A percentile compares a stretch with the other conserved stretches of the same genome.
Conservation (phyloP, 2,888 invertebrate genomes). For the Zaprionus obscuricornis region DNA sequence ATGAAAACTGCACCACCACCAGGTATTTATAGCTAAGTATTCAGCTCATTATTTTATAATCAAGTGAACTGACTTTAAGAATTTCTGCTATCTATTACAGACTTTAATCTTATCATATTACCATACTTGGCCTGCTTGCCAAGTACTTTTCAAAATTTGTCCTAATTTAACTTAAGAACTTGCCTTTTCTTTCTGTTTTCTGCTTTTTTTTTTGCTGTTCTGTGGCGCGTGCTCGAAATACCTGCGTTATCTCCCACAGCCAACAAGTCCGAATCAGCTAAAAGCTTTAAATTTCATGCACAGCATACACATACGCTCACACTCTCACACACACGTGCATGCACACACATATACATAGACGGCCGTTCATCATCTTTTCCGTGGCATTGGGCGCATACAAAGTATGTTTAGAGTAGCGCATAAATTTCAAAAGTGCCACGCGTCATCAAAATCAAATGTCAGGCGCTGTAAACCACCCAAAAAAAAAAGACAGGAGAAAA, state of each 20-base stretch:
- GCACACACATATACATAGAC: conserved; percentile 8
- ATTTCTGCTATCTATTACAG: conserved; percentile 5
- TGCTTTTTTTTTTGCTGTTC: neutral
- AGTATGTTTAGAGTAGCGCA: conserved; percentile 69
- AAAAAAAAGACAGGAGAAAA: conserved; percentile 3
- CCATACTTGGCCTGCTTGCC: conserved; percentile 32
- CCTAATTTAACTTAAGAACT: conserved; percentile 39
- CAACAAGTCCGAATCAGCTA: conserved; percentile 54
- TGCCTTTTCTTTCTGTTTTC: conserved; percentile 8
- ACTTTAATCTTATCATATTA: conserved; percentile 46
- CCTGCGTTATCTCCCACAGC: conserved; percentile 37
- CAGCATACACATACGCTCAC: conserved; percentile 10
- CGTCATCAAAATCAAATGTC: conserved; percentile 76
- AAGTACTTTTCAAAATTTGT: conserved; percentile 37
- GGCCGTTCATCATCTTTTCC: conserved; percentile 56
- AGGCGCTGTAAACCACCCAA: conserved; percentile 35
- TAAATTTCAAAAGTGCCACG: conserved; percentile 76
- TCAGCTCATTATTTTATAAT: too few species aligned
- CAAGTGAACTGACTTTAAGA: too few species aligned
- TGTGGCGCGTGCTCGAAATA: conserved; percentile 46
- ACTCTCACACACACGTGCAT: conserved; percentile 3
- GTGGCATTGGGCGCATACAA: conserved; percentile 65
- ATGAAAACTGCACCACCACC: too few species aligned
- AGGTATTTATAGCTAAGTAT: too few species aligned
- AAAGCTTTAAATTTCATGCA: conserved; percentile 62